Conservation (phyloP, 2,797 vertebrate species). For the Hirundo rustica region DNA sequence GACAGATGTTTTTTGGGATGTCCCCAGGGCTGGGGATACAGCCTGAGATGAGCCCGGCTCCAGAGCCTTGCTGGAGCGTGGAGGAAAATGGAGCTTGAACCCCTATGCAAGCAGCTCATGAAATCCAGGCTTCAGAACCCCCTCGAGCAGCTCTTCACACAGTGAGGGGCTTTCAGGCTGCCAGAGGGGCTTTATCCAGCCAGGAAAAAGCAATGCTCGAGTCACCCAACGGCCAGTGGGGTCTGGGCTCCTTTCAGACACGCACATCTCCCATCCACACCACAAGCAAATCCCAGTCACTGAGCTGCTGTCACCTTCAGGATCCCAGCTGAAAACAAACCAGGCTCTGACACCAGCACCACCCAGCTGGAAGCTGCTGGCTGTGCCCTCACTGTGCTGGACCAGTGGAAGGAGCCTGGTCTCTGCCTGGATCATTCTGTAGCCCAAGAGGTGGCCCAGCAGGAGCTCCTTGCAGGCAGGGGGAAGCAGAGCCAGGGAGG, state of each 20-base stretch:
- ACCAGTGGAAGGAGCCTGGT: background rate
- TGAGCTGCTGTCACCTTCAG: background rate
- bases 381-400: background rate
- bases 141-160: rapidly evolving
- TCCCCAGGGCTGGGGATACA: rapidly evolving
- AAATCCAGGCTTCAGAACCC: background rate
- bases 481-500: rapidly evolving
- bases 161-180: background rate
- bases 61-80: background rate
- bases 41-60: rapidly evolving
- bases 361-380: background rate
- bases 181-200: background rate
- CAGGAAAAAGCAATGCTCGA: background rate
- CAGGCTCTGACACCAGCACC: background rate
- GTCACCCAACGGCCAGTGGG: background rate
- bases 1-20: background rate
- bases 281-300: background rate
- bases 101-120: background rate
- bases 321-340: background rate
- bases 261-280: background rate
- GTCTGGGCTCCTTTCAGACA: background rate
- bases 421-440: background rate
- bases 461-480: background rate
- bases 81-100: background rate
- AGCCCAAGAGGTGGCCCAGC: background rate